A percentile compares a stretch with the other conserved stretches of the same genome.
Conservation (phyloP, 2,797 vertebrate species). For the Microchirus variegatus region DNA sequence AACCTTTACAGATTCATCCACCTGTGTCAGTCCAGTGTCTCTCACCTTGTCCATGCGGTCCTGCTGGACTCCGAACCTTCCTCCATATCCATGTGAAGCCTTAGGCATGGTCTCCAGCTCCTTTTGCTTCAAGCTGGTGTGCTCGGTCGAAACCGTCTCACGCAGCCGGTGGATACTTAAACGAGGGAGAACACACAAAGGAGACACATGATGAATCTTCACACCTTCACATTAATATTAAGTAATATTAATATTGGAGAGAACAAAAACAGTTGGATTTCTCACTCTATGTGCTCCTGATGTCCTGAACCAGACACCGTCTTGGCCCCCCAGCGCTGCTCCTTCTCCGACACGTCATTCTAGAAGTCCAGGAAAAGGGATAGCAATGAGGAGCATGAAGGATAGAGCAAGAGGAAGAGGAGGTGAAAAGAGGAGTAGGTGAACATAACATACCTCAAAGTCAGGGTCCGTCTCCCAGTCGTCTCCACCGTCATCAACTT, state of each 20-base stretch:
- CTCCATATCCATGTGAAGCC: conserved; percentile 94
- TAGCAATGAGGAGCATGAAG: background rate
- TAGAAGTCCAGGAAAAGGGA: conserved; percentile 53
- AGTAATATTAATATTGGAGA: background rate
- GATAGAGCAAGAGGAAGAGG: rapidly evolving
- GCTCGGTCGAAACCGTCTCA: conserved; percentile 91
- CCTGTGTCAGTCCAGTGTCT: background rate
- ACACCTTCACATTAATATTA: no score
- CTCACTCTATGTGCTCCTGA: conserved; percentile 96
- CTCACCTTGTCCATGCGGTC: conserved; percentile 94
- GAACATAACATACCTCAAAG: conserved; percentile 85
- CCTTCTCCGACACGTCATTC: conserved; percentile 96
- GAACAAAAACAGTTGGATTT: rapidly evolving
- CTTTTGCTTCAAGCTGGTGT: conserved; percentile 89
- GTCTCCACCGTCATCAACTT: conserved; percentile 83
- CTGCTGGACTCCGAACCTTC: conserved; percentile 93
- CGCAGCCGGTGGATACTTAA: conserved; percentile 89
- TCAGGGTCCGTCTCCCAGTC: conserved; percentile 99
- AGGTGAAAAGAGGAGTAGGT: background rate
- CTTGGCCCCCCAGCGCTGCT: conserved; percentile 97
- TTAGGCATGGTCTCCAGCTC: conserved; percentile 89
- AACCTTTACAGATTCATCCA: background rate
- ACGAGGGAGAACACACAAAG: conserved; percentile 6
- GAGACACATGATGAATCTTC: background rate
- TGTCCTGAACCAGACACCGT: conserved; percentile 94